These are phyloP conservation scores for Empis livida DNA, from an alignment of 2,888 invertebrate genomes.

Conservation along the genomic window DNA sequence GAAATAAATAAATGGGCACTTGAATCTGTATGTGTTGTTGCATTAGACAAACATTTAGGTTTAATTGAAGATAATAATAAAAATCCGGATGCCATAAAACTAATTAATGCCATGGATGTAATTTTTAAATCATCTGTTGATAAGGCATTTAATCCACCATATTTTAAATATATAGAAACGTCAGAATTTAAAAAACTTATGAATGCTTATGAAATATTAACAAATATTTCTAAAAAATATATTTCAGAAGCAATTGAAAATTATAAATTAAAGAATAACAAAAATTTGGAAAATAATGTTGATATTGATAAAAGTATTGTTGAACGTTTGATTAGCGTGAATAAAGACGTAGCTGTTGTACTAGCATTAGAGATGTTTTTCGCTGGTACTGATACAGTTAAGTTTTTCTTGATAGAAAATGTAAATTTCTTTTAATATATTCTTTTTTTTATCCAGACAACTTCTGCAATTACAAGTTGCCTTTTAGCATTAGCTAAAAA, in stretches of 20 bases:
- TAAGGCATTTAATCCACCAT: constrained; percentile 14
- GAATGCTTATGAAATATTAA: constrained; percentile 16
- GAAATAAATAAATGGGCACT: constrained; percentile 44
- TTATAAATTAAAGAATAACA: constrained; percentile 21
- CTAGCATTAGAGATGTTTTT: constrained; percentile 58
- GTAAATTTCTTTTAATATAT: not conserved
- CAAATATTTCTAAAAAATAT: constrained; percentile 24
- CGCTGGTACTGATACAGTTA: constrained; percentile 61
- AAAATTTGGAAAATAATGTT: constrained; percentile 13
- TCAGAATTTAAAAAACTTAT: constrained; percentile 14
- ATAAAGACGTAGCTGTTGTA: constrained; percentile 47
- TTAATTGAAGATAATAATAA: constrained; percentile 16
- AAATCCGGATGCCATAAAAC: constrained; percentile 3
- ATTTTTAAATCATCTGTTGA: constrained; percentile 10
- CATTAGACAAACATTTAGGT: constrained; percentile 30
- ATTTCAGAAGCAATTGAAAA: constrained; percentile 26
- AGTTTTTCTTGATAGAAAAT: too few species aligned
- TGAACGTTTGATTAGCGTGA: constrained; percentile 47
- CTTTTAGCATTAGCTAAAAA: constrained; percentile 48
- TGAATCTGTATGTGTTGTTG: constrained; percentile 39
- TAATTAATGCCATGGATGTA: constrained; percentile 6
- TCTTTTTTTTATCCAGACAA: constrained; percentile 8
- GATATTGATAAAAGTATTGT: constrained; percentile 43
- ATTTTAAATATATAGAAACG: constrained; percentile 15
- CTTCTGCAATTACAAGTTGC: constrained; percentile 38